Percentiles rank a stretch among this genome's conserved stretches.
These are phyloP conservation scores for Volucella inanis DNA, from an alignment of 2,888 invertebrate species.

Conservation along the genomic window DNA sequence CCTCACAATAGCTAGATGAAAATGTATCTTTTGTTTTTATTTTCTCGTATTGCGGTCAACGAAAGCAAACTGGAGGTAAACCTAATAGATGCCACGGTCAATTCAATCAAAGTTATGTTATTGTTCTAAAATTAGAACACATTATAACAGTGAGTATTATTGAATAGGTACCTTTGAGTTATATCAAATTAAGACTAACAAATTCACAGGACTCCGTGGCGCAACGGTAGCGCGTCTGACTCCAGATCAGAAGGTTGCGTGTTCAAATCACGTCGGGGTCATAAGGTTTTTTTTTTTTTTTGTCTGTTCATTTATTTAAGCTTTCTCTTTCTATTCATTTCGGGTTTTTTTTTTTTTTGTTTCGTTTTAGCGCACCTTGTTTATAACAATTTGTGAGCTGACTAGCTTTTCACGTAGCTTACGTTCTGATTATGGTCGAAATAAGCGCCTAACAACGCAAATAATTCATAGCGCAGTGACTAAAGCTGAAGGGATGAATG, in stretches of 20 bases:
- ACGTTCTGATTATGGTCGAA: too few species aligned
- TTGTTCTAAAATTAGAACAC: constrained; percentile 13
- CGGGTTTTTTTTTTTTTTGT: constrained; percentile 38
- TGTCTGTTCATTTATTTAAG: constrained; percentile 32
- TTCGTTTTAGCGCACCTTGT: background rate
- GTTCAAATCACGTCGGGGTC: constrained; percentile 82
- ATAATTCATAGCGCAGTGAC: too few species aligned
- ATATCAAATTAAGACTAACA: background rate
- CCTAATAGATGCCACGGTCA: too few species aligned
- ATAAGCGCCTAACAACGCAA: too few species aligned
- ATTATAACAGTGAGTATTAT: constrained; percentile 29
- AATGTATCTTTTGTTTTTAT: too few species aligned
- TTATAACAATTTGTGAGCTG: background rate
- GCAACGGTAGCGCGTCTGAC: constrained; percentile 82
- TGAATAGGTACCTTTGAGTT: constrained; percentile 5
- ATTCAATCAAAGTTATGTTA: background rate
- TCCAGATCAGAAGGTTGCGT: constrained; percentile 82
- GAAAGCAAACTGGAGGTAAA: too few species aligned
- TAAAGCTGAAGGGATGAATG: too few species aligned
- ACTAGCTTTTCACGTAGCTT: too few species aligned
- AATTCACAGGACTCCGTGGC: constrained; percentile 79
- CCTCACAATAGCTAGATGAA: too few species aligned
- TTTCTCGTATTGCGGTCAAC: too few species aligned
- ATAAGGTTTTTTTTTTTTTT: constrained; percentile 56
- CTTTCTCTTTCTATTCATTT: background rate